A percentile compares a stretch with the other conserved stretches of the same genome.
These are phyloP conservation scores for Vespertilio murinus DNA, from an alignment of 2,797 vertebrate genomes.

Conservation along the genomic window DNA sequence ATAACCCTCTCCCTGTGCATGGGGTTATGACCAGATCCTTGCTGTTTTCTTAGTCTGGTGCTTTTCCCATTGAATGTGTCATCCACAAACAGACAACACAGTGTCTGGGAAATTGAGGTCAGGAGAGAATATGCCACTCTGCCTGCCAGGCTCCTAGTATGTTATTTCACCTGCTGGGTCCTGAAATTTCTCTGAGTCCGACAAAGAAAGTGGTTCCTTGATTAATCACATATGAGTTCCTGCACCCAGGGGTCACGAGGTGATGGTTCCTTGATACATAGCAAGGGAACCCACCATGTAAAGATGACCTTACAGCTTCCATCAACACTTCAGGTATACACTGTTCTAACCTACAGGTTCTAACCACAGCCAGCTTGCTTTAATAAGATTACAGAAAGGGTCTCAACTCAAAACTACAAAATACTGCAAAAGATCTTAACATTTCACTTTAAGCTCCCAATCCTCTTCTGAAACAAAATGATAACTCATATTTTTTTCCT, in stretches of 20 bases:
- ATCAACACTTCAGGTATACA: background rate
- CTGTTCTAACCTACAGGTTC: slow-evolving; percentile 33
- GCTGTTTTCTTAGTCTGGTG: slow-evolving; percentile 35
- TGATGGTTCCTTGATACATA: slow-evolving; percentile 36
- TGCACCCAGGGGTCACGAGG: slow-evolving; percentile 1
- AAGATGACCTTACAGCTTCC: slow-evolving; percentile 31
- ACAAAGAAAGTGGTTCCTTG: slow-evolving; percentile 50
- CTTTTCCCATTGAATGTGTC: slow-evolving; percentile 26
- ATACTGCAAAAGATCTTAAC: background rate
- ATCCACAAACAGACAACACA: slow-evolving; percentile 49
- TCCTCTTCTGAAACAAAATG: background rate
- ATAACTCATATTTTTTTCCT: background rate
- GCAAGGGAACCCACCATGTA: slow-evolving; percentile 29
- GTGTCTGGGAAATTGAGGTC: slow-evolving; percentile 73
- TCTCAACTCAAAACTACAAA: background rate
- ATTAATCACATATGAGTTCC: slow-evolving; percentile 57
- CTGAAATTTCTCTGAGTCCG: slow-evolving; percentile 64
- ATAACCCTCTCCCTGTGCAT: background rate
- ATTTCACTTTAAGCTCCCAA: background rate
- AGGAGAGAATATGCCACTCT: slow-evolving; percentile 44
- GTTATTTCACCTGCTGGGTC: slow-evolving; percentile 74
- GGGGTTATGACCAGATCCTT: background rate
- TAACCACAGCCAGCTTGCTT: slow-evolving; percentile 22
- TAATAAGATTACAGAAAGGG: slow-evolving; percentile 39
- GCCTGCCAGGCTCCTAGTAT: slow-evolving; percentile 37